Evolutionary conservation across 2,797 vertebrate species (phyloP).

Genomic region (Gymnothorax javanicus): DNA sequence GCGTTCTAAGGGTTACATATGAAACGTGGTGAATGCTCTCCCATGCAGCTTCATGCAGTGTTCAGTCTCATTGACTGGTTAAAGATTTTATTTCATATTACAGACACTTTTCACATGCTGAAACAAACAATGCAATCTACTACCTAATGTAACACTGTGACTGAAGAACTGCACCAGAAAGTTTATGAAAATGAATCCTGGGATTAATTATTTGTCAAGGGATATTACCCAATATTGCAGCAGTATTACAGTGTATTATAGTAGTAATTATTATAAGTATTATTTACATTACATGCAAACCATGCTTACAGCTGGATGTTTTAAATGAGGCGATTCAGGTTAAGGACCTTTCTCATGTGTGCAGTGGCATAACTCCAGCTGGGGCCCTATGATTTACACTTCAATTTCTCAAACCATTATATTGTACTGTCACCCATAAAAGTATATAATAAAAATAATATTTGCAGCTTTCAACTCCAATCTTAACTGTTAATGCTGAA

Average conservation of each 20-base stretch:
- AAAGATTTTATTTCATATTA: conserved; percentile 50
- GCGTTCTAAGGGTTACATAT: too few relatives aligned
- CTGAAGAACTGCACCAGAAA: not conserved
- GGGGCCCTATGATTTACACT: not conserved
- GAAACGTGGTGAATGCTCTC: conserved; percentile 23
- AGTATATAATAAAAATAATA: not conserved
- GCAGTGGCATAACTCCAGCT: not conserved
- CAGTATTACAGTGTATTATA: not conserved
- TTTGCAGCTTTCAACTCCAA: not conserved
- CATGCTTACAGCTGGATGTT: not conserved
- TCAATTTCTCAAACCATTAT: not conserved
- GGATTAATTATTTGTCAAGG: not conserved
- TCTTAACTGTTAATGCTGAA: not conserved
- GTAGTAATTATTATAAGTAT: not conserved
- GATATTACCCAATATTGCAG: not conserved
- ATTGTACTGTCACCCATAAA: not conserved
- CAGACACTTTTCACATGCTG: not conserved
- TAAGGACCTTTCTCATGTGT: not conserved
- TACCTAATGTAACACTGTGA: not conserved
- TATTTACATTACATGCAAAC: not conserved
- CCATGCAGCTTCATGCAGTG: conserved; percentile 13
- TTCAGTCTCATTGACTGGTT: conserved; percentile 61
- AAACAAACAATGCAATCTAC: not conserved
- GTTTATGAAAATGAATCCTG: not conserved
- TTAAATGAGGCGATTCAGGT: not conserved